Evolutionary conservation across 2,888 invertebrate species (phyloP).

Genomic region (Quadriops clusia): DNA sequence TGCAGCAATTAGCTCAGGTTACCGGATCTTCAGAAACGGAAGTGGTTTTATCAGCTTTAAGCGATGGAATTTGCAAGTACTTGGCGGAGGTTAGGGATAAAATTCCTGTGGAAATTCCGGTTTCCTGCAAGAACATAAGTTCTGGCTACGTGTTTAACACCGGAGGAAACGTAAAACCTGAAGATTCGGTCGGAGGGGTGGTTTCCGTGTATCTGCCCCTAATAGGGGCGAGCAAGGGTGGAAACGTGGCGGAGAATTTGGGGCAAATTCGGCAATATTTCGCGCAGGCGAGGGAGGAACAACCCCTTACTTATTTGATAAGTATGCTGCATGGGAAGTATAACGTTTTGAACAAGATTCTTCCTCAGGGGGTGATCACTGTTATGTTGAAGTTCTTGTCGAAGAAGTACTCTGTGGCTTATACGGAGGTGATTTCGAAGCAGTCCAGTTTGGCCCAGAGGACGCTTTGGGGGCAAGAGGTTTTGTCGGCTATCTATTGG

Average conservation of each 20-base stretch:
- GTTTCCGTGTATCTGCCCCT: constrained; percentile 54
- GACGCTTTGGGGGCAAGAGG: constrained; percentile 53
- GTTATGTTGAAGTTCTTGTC: constrained; percentile 52
- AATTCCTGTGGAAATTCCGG: constrained; percentile 45
- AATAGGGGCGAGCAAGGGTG: constrained; percentile 31
- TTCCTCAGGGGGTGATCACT: constrained; percentile 46
- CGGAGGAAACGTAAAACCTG: constrained; percentile 33
- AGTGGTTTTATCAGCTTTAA: constrained; percentile 49
- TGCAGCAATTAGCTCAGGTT: constrained; percentile 46
- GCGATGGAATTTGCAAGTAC: constrained; percentile 52
- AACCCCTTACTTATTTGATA: constrained; percentile 42
- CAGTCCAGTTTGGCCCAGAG: constrained; percentile 36
- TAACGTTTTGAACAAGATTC: constrained; percentile 49
- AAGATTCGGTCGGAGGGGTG: constrained; percentile 44
- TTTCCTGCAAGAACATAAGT: constrained; percentile 46
- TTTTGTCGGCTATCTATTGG: constrained; percentile 56
- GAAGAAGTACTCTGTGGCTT: constrained; percentile 52
- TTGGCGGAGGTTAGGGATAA: constrained; percentile 41
- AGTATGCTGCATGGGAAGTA: constrained; percentile 42
- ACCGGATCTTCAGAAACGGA: constrained; percentile 53
- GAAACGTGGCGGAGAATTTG: constrained; percentile 26
- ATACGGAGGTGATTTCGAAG: constrained; percentile 45
- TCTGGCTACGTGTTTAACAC: constrained; percentile 45
- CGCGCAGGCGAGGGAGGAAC: constrained; percentile 35
- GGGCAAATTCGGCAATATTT: constrained; percentile 36